These are phyloP conservation scores for Scortum barcoo DNA, from an alignment of 2,113 vertebrate species.

Conservation along the genomic window DNA sequence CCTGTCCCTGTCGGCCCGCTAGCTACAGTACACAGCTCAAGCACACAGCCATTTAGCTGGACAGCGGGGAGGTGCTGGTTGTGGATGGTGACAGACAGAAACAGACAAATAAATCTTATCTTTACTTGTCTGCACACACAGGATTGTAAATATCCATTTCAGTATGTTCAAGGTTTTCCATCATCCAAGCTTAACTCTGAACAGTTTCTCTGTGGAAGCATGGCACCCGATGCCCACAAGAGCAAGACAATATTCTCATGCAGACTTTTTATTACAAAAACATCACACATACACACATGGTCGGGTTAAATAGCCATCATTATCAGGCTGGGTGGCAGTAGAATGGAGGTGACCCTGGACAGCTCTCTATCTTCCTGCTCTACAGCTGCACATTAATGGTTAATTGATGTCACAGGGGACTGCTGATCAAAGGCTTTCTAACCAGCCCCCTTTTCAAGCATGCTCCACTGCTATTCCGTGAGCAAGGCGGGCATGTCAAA, in stretches of 20 bases:
- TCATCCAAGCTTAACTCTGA: not conserved
- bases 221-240: conserved; percentile 6
- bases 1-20: conserved; percentile 44
- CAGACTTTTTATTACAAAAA: conserved; percentile 24
- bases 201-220: not conserved
- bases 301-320: conserved; percentile 65
- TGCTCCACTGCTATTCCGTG: conserved; percentile 73
- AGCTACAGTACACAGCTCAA: conserved; percentile 9
- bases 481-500: conserved; percentile 57
- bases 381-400: conserved; percentile 72
- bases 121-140: not conserved
- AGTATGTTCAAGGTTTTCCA: not conserved
- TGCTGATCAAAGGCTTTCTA: conserved; percentile 79
- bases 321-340: conserved; percentile 49
- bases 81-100: not conserved
- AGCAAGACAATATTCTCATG: conserved; percentile 32
- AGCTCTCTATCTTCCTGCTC: conserved; percentile 65
- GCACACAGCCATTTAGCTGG: conserved; percentile 9
- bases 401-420: conserved; percentile 83
- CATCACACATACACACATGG: conserved; percentile 6
- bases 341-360: conserved; percentile 73
- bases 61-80: not conserved
- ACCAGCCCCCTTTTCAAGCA: conserved; percentile 61
- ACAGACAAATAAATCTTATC: not conserved
- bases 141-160: conserved; percentile 8